Percentiles rank a stretch among this genome's conserved stretches.
These are phyloP conservation scores for Coracopsis vasa DNA, from an alignment of 2,113 vertebrate species.

Conservation along the genomic window DNA sequence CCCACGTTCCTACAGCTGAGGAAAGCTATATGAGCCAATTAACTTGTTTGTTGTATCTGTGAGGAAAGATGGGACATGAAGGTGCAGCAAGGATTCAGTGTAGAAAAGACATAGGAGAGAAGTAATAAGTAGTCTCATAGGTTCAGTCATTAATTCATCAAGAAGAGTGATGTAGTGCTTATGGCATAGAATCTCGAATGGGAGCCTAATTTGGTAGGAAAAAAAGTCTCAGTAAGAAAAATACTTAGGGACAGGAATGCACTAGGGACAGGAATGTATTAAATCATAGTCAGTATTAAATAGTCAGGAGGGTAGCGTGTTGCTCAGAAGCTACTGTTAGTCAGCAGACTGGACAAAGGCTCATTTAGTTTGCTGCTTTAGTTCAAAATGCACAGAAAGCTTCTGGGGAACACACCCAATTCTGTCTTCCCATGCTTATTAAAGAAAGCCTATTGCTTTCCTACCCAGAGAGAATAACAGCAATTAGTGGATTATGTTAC, in stretches of 20 bases:
- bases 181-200: background rate
- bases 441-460: background rate
- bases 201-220: background rate
- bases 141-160: background rate
- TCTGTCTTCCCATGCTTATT: background rate
- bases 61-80: background rate
- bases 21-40: background rate
- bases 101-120: background rate
- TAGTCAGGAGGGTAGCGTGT: background rate
- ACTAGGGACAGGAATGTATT: background rate
- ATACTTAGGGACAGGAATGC: background rate
- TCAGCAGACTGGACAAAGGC: background rate
- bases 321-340: background rate
- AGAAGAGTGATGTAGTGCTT: background rate
- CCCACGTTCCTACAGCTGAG: background rate
- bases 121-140: background rate
- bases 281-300: background rate
- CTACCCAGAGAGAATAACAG: background rate
- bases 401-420: background rate
- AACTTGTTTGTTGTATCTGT: background rate
- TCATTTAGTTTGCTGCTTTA: background rate
- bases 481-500: background rate
- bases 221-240: background rate
- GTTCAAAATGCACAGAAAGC: background rate
- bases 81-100: background rate